These are phyloP conservation scores for Trilocha varians DNA, from an alignment of 2,888 invertebrate species.

Conservation along the genomic window DNA sequence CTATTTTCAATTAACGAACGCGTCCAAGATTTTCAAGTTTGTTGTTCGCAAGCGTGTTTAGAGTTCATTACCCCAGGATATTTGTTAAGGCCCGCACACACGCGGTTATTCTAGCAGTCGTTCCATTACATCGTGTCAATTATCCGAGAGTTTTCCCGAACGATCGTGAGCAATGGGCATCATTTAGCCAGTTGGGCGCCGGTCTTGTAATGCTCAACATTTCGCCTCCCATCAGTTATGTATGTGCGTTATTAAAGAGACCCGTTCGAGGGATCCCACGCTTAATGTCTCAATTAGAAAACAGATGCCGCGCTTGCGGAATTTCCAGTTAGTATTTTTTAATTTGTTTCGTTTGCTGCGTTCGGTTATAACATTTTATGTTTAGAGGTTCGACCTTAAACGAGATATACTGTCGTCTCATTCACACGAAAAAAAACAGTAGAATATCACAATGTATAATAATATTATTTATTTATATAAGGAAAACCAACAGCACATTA, in stretches of 20 bases:
- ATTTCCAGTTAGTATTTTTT: slow-evolving; percentile 48
- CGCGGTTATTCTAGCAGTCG: slow-evolving; percentile 33
- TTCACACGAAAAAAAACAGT: too few relatives aligned
- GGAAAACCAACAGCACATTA: too few relatives aligned
- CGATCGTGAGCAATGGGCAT: slow-evolving; percentile 56
- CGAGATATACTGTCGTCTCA: too few relatives aligned
- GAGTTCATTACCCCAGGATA: slow-evolving; percentile 24
- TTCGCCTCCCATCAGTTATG: slow-evolving; percentile 49
- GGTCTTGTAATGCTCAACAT: slow-evolving; percentile 41
- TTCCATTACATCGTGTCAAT: slow-evolving; percentile 58
- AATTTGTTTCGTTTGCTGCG: slow-evolving; percentile 27
- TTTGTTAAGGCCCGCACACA: slow-evolving; percentile 22
- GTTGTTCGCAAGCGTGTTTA: slow-evolving; percentile 6
- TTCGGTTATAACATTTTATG: too few relatives aligned
- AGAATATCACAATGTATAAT: too few relatives aligned
- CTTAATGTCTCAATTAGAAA: slow-evolving; percentile 67
- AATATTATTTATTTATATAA: too few relatives aligned
- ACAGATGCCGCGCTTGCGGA: slow-evolving; percentile 43
- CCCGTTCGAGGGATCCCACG: slow-evolving; percentile 48
- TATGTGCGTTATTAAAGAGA: slow-evolving; percentile 59
- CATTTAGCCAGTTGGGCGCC: slow-evolving; percentile 45
- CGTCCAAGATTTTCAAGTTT: too few relatives aligned
- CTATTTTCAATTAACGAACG: too few relatives aligned
- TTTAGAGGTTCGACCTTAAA: too few relatives aligned
- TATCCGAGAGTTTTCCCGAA: slow-evolving; percentile 55